Evolutionary conservation across 2,888 invertebrate genomes (phyloP), one percentile per base, ranked within the genome.

Genomic region (Scelioninae gen. 2): DNA sequence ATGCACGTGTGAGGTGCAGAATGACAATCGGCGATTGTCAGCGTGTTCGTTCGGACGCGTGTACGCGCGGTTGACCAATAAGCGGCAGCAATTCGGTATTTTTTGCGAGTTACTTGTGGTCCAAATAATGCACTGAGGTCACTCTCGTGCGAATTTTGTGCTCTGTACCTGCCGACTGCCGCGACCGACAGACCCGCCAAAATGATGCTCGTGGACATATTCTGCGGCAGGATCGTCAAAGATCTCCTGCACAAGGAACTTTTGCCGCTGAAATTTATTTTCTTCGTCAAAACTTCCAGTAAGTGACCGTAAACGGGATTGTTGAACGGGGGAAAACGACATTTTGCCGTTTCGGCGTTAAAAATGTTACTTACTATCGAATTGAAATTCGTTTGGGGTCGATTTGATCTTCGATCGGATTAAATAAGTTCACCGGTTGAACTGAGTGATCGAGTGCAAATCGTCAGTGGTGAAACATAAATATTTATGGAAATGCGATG

Each of bases 231-330:
- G 81, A 91, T 93, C 82, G 87, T 88, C 73, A 90, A 92, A 80
- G 93, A 93, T 86, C 89, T 93, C 79, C 90, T 89, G 80, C 91
- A 91, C 82, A 92, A 91, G 84, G 90, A 93, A 83, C 87, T 93
- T 37, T 87, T 93, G 76, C 92, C 93, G 1, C 85, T 93, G 68
- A 94, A 94, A 85, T 87, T 93, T 78, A 88, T 93, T 77, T 93
- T 93, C 85, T 93, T 94, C 83, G 92, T 93, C 65, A 92, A 93
- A 86, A 91, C 92, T 41, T 93, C 93, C 13, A 93, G 93, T 93
- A 87, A 91, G 92, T 90, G 7, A 7, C 10, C 31, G 9, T n/a
- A n/a, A n/a, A n/a, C n/a, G n/a, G n/a, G n/a, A n/a, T n/a, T n/a
- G n/a, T n/a, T n/a, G n/a, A n/a, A n/a, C n/a, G n/a, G n/a, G n/a